These are phyloP conservation scores for Malacoraja senta DNA, from an alignment of 2,797 vertebrate genomes.

Conservation along the genomic window DNA sequence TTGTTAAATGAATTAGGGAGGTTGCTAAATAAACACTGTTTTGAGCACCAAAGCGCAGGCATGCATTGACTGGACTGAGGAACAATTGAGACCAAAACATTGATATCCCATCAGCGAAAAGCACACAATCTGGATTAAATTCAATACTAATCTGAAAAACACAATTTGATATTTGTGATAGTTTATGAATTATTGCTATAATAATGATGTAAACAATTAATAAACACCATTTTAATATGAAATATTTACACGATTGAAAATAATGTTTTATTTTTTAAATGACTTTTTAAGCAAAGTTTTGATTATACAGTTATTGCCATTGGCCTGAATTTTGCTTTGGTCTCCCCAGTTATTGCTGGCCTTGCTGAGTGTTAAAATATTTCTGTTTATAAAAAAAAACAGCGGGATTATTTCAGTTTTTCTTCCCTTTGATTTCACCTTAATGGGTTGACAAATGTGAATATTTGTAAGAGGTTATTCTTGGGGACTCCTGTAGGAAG, in stretches of 20 bases:
- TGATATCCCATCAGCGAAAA: background rate
- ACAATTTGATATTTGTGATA: background rate
- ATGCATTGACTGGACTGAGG: background rate
- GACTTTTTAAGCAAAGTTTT: background rate
- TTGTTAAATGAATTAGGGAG: background rate
- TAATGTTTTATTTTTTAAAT: background rate
- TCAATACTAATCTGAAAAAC: background rate
- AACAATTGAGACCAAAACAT: background rate
- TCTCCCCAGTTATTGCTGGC: background rate
- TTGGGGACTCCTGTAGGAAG: background rate
- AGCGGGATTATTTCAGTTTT: background rate
- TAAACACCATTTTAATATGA: background rate
- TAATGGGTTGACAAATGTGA: background rate
- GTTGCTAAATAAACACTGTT: background rate
- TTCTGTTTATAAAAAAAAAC: background rate
- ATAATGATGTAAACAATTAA: background rate
- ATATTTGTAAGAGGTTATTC: background rate
- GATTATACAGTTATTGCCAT: background rate
- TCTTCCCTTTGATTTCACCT: background rate
- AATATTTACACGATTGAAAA: background rate
- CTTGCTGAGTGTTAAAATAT: background rate
- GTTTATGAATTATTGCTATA: background rate
- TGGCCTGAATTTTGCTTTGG: background rate
- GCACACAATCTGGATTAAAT: background rate
- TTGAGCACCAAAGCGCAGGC: background rate